Base-by-base conservation (phyloP, 2,797 vertebrate species). In the Betta splendens region DNA sequence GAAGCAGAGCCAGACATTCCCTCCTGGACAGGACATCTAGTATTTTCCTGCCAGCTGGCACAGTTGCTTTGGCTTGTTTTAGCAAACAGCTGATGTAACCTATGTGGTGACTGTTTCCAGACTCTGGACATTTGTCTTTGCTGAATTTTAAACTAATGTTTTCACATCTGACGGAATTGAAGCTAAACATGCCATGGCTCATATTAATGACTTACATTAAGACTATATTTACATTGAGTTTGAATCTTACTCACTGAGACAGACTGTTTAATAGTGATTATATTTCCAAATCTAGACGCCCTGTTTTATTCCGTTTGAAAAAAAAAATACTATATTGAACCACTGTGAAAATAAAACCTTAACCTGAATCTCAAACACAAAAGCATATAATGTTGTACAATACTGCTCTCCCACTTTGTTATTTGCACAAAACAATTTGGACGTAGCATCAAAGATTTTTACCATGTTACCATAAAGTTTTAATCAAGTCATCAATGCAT, bases 1-100 rank as follows among this genome's bases (percentile, higher is more conserved):
- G 35, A 66, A 48, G 15, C 39, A 1, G 45, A 51, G 53, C 72
- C 63, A 77, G 50, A 0, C 29, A 26, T 43, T 5, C 64, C 54
- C 48, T 2, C 28, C 22, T 39, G 42, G 54, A 49, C 35, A 28
- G 62, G 40, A 49, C 43, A 7, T 39, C 61, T 17, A 7, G 17
- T 0, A 5, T 12, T 23, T 26, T 9, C 4, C 32, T 64, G 80
- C 77, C 85, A 80, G 42, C 46, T 87, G 83, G 86, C 79, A 71
- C 17, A 13, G 16, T 5, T 17, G 17, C 9, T 53, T 71, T 70
- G 63, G 59, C 75, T 67, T 26, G 0, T 26, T 55, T 29, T 6
- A 21, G 22, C 55, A 25, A 64, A 15, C 58, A 72, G 74, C 65
- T 63, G 75, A 74, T 56, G 47, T 28, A 16, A 35, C 48, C 52